Percentiles rank a stretch among this genome's conserved stretches.
phyloP scores from a whole-genome alignment of 2,797 vertebrate species.

The Pantherophis vulpinus region DNA sequence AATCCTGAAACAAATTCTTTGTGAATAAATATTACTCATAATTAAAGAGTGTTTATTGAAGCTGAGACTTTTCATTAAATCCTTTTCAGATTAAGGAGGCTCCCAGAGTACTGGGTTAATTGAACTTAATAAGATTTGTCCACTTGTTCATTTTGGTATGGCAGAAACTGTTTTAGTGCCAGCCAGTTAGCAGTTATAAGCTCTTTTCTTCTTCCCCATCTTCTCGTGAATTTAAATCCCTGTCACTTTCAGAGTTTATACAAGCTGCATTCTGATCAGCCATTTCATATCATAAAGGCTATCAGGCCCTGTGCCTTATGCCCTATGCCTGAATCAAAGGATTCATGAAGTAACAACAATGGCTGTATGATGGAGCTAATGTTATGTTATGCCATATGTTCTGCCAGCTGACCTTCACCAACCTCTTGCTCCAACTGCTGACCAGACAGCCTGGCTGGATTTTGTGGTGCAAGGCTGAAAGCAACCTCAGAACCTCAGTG shows the following conservation, averaged over 20 bases:
- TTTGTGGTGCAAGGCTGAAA: background rate
- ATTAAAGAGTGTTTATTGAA: constrained; percentile 69
- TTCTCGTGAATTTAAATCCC: constrained; percentile 23
- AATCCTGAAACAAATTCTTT: constrained; percentile 74
- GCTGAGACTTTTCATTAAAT: constrained; percentile 71
- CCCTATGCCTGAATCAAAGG: background rate
- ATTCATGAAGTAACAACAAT: background rate
- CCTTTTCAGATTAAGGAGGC: constrained; percentile 70
- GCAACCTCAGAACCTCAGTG: background rate
- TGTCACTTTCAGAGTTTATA: constrained; percentile 5
- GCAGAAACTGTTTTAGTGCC: constrained; percentile 64
- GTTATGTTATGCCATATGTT: background rate
- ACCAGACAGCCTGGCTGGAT: background rate
- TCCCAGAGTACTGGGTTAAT: constrained; percentile 63
- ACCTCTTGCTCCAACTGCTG: background rate
- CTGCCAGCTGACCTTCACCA: background rate
- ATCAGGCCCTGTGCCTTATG: background rate
- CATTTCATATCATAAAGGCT: constrained; percentile 11
- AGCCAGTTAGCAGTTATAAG: constrained; percentile 41
- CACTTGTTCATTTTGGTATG: constrained; percentile 63
- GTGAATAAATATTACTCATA: constrained; percentile 73
- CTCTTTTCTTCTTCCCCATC: constrained; percentile 31
- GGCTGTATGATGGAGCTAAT: background rate
- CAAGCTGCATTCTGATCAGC: constrained; percentile 18
- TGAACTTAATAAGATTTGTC: constrained; percentile 70